A percentile compares a stretch with the other conserved stretches of the same genome.
phyloP scores from a whole-genome alignment of 2,888 invertebrate genomes.

The Coleophora flavipennella region DNA sequence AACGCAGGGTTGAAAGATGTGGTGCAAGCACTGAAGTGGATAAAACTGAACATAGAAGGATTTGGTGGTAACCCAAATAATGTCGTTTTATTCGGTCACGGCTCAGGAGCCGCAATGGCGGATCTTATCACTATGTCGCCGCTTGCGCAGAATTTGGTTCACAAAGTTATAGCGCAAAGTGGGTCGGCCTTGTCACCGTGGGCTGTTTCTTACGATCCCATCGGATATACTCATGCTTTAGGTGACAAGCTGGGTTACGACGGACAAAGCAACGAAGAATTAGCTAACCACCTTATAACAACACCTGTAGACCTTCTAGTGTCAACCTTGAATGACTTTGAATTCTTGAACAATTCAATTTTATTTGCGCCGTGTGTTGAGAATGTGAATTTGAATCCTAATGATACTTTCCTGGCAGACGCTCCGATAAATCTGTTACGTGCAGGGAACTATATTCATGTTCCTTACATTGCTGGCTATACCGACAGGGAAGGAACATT shows the following conservation, averaged over 20 bases:
- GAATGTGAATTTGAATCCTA: slow-evolving; percentile 24
- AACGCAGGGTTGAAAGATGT: slow-evolving; percentile 92
- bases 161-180: slow-evolving; percentile 52
- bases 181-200: slow-evolving; percentile 55
- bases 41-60: slow-evolving; percentile 77
- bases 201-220: slow-evolving; percentile 56
- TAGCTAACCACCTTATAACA: slow-evolving; percentile 32
- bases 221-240: slow-evolving; percentile 36
- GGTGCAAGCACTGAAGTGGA: slow-evolving; percentile 82
- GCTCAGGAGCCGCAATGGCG: slow-evolving; percentile 78
- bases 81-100: slow-evolving; percentile 86
- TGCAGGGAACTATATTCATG: slow-evolving; percentile 39
- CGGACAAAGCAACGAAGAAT: slow-evolving; percentile 24
- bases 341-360: slow-evolving; percentile 44
- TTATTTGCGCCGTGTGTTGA: slow-evolving; percentile 60
- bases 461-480: slow-evolving; percentile 49
- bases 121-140: slow-evolving; percentile 52
- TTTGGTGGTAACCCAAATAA: slow-evolving; percentile 85
- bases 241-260: slow-evolving; percentile 38
- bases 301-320: slow-evolving; percentile 33
- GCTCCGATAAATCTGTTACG: slow-evolving; percentile 42
- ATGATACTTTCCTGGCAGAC: slow-evolving; percentile 36
- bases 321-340: slow-evolving; percentile 28
- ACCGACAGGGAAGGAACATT: slow-evolving; percentile 52
- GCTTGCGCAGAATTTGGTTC: slow-evolving; percentile 32